Evolutionary conservation across 92 coral and sea anemone genomes (phyloP).

Genomic region (Actinernus sp.): DNA sequence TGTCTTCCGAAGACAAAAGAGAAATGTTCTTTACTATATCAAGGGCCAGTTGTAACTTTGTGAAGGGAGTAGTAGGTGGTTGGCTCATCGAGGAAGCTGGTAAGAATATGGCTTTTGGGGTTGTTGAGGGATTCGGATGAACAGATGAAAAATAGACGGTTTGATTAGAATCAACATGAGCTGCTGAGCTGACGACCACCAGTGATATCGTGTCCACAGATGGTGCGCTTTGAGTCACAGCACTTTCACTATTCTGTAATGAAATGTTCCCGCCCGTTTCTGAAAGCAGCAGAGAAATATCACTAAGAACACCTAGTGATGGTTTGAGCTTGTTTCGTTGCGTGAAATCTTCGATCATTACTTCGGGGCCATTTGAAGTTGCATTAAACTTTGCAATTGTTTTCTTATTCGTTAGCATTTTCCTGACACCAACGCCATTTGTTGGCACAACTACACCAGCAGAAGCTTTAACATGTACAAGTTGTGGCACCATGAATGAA

Average conservation of each 20-base stretch:
- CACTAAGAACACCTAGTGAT: not conserved
- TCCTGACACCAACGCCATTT: not conserved
- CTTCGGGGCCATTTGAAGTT: not conserved
- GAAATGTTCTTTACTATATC: not conserved
- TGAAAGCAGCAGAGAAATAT: not conserved
- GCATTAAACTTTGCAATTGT: no score
- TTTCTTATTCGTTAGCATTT: not conserved
- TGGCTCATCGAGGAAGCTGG: no score
- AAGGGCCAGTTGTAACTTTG: not conserved
- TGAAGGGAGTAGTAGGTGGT: not conserved
- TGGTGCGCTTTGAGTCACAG: no score
- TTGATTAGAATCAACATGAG: no score
- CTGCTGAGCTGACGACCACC: no score
- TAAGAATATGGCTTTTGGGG: no score
- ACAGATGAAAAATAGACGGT: no score
- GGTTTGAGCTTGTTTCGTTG: no score
- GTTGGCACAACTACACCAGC: not conserved
- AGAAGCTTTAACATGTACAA: constrained; percentile 34
- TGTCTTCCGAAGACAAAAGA: not conserved
- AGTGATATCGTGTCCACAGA: no score
- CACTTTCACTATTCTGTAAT: no score
- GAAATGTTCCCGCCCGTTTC: no score
- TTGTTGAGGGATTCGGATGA: no score
- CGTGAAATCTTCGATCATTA: not conserved
- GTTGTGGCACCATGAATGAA: constrained; percentile 63